Base-by-base conservation (phyloP, 2,888 invertebrate species). In the Eupithecia subumbrata region DNA sequence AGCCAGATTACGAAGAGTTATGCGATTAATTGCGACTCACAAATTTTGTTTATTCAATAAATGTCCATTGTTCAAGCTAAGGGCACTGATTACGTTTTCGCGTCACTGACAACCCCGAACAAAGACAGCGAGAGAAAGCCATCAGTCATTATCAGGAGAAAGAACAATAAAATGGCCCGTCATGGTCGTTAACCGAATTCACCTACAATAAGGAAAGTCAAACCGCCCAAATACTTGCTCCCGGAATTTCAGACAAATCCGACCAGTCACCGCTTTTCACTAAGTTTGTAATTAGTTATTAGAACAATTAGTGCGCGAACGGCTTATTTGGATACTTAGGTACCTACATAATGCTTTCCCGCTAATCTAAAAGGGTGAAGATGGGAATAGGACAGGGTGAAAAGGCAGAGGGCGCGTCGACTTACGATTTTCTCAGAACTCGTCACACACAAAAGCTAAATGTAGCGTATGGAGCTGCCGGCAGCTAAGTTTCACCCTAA, bases 81-180 rank as follows among this genome's bases (percentile, higher is more conserved):
- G 82, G 81, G 84, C 87, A 87, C 87, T 93, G 93, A 94, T 94
- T 93, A 93, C 91, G 91, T 92, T 93, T 92, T 89, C 92, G 85
- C 90, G 91, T 92, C 91, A 90, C 87, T 89, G 92, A 92, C 92
- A 89, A 88, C 87, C 84, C 82, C 85, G 88, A 91, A 94, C 93
- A 93, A 93, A 93, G 93, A 93, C 91, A 90, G 86, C 86, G 84
- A 83, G 90, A 87, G 89, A 90, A 91, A 93, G 89, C 89, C 93
- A 94, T 93, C 93, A 91, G 89, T 93, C 94, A 94, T 94, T 94
- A 94, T 90, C 92, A 91, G 88, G 84, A 86, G 86, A 86, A 88
- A 89, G 91, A 92, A 94, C 92, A 94, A 94, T 94, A 89, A 91
- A 94, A 88, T 84, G 80, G 85, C 90, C 82, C 91, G 89, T 94